These are phyloP conservation scores for Xestia ashworthii DNA, from an alignment of 2,888 invertebrate species.

Conservation along the genomic window DNA sequence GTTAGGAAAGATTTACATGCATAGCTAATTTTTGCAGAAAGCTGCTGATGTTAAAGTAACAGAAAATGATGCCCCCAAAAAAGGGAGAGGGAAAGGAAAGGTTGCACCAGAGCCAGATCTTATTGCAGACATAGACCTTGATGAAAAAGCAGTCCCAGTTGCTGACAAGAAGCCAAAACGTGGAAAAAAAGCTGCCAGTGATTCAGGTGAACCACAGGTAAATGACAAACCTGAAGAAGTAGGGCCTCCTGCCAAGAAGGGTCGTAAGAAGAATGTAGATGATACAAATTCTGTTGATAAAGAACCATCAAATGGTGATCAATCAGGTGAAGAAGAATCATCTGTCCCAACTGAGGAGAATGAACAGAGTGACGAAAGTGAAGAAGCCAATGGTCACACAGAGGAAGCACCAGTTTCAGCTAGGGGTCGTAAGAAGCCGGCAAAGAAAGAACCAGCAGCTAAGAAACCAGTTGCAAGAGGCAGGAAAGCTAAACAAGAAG, in stretches of 20 bases:
- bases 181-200: conserved; percentile 78
- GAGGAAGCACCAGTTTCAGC: conserved; percentile 71
- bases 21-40: conserved; percentile 79
- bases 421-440: conserved; percentile 81
- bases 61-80: conserved; percentile 82
- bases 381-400: conserved; percentile 77
- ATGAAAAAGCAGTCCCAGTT: conserved; percentile 62
- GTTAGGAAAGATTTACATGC: conserved; percentile 15
- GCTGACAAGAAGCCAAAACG: conserved; percentile 78
- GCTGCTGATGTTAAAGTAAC: conserved; percentile 79
- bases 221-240: conserved; percentile 75
- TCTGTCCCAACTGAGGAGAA: conserved; percentile 69
- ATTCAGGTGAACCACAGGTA: conserved; percentile 69
- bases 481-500: conserved; percentile 78
- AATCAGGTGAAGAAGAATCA: conserved; percentile 77
- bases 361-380: conserved; percentile 74
- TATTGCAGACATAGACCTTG: conserved; percentile 67
- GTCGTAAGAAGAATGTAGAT: conserved; percentile 80
- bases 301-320: conserved; percentile 73
- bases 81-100: conserved; percentile 84
- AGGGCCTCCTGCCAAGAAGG: conserved; percentile 79
- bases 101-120: conserved; percentile 65
- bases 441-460: conserved; percentile 78
- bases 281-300: conserved; percentile 74
- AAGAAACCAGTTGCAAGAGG: conserved; percentile 74